These are phyloP conservation scores for Crotalus tigris DNA, from an alignment of 2,113 vertebrate species.

Conservation along the genomic window DNA sequence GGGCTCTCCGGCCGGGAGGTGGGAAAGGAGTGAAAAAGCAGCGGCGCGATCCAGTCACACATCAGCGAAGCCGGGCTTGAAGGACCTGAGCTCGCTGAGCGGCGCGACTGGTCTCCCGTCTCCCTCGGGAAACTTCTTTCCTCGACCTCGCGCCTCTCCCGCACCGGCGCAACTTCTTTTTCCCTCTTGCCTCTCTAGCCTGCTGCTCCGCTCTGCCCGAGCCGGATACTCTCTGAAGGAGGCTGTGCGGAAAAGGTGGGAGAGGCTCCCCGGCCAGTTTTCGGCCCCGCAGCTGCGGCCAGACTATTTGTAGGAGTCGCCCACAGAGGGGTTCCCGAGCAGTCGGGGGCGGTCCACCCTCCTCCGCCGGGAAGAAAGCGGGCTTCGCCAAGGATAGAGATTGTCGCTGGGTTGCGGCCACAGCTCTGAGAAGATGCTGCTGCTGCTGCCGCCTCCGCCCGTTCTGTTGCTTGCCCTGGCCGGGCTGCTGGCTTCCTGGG, in stretches of 20 bases:
- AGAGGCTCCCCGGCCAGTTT: neutral
- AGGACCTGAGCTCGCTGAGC: neutral
- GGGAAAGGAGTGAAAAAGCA: conserved; percentile 1
- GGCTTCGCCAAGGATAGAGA: neutral
- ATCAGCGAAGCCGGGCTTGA: conserved; percentile 17
- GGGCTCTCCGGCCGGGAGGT: neutral
- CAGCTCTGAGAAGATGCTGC: neutral
- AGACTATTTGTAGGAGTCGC: neutral
- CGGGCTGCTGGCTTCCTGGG: conserved; percentile 62
- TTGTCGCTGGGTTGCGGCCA: neutral
- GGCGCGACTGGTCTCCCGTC: neutral
- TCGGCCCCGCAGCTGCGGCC: neutral
- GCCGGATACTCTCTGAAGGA: neutral
- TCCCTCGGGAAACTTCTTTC: neutral
- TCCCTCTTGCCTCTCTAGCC: neutral
- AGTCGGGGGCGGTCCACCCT: neutral
- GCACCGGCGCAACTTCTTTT: too few relatives aligned
- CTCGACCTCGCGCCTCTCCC: neutral
- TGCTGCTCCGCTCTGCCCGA: neutral
- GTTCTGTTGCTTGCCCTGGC: neutral
- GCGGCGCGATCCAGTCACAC: neutral
- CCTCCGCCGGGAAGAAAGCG: neutral
- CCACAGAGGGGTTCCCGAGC: neutral
- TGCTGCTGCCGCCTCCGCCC: neutral
- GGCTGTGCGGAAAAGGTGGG: neutral